Percentiles rank a stretch among this genome's conserved stretches.
phyloP scores from a whole-genome alignment of 2,797 vertebrate genomes.

The Myoxocephalus aenaeus region DNA sequence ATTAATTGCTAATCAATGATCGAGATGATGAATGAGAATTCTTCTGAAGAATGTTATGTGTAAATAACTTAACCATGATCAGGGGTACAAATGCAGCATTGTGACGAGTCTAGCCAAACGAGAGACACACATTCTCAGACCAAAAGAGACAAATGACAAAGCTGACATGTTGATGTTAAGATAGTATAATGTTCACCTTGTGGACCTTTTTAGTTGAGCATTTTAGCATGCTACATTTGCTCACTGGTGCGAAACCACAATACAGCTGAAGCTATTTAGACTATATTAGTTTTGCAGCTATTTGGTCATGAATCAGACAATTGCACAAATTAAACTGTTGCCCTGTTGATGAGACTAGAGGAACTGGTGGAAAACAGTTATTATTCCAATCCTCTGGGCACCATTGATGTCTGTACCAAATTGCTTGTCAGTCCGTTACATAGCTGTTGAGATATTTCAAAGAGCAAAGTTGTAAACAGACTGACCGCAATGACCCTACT shows the following conservation, averaged over 20 bases:
- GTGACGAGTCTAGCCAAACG: not conserved
- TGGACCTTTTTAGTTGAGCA: not conserved
- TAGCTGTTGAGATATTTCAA: not conserved
- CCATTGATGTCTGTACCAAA: not conserved
- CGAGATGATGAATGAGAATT: slow-evolving; percentile 3
- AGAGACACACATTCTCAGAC: not conserved
- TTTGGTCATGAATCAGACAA: no score
- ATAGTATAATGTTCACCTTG: not conserved
- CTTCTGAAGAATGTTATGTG: not conserved
- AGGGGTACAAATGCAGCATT: not conserved
- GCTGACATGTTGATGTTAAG: not conserved
- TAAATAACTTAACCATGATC: not conserved
- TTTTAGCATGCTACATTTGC: not conserved
- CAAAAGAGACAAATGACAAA: not conserved
- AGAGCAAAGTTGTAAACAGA: no score
- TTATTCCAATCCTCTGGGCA: not conserved
- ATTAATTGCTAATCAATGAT: slow-evolving; percentile 49
- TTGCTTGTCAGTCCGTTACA: not conserved
- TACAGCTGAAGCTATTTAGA: not conserved
- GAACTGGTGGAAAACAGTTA: not conserved
- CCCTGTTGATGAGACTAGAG: not conserved
- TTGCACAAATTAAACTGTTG: not conserved
- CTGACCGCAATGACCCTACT: no score
- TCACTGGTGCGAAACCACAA: not conserved
- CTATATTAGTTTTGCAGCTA: not conserved